phyloP scores from a whole-genome alignment of 2,888 invertebrate species.

The Sicus ferrugineus region DNA sequence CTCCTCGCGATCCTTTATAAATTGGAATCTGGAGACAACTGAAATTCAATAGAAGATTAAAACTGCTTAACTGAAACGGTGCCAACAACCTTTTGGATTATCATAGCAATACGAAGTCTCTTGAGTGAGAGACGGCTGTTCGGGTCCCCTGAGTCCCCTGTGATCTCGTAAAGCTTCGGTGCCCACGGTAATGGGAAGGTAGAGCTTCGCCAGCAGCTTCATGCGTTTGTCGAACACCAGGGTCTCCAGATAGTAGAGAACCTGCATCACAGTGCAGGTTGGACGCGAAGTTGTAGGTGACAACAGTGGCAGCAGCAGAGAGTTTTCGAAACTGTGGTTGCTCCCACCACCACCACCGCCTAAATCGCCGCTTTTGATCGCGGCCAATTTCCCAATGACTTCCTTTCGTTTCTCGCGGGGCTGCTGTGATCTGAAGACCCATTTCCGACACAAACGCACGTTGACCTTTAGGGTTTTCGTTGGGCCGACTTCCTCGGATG shows the following conservation, averaged over 20 bases:
- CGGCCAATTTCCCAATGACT: constrained; percentile 38
- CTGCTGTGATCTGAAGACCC: constrained; percentile 38
- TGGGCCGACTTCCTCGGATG: too few species aligned
- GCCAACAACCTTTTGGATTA: constrained; percentile 11
- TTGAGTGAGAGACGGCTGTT: too few species aligned
- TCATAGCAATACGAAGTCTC: constrained; percentile 18
- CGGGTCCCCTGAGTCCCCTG: neutral
- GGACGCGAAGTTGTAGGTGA: constrained; percentile 38
- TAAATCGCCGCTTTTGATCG: neutral
- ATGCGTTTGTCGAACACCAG: constrained; percentile 8
- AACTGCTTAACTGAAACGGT: neutral
- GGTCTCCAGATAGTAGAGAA: constrained; percentile 33
- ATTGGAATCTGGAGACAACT: too few species aligned
- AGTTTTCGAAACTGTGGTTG: constrained; percentile 19
- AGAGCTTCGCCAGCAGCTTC: constrained; percentile 3
- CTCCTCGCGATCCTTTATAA: too few species aligned
- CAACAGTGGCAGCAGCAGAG: constrained; percentile 46
- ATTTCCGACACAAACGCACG: constrained; percentile 42
- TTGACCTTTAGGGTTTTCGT: neutral
- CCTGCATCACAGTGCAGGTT: constrained; percentile 21
- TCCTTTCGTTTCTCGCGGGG: constrained; percentile 43
- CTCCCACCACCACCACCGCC: neutral
- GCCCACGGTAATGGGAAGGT: constrained; percentile 51
- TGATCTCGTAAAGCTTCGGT: constrained; percentile 38
- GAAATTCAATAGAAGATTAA: neutral